phyloP scores from a whole-genome alignment of 1,140 invertebrate genomes.

The Penaeus japonicus region DNA sequence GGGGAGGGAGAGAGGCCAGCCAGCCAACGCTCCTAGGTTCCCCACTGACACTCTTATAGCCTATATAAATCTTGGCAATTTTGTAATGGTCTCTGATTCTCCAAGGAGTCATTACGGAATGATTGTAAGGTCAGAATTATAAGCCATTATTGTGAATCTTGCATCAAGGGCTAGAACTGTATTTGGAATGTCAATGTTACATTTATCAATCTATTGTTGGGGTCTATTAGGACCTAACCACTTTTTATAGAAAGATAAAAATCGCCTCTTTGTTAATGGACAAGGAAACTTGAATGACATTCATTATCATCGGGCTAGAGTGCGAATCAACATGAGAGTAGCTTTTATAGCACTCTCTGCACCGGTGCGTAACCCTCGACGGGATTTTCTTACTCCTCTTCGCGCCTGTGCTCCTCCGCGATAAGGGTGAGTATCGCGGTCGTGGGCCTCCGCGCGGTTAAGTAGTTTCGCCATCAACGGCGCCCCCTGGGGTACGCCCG shows the following conservation, averaged over 20 bases:
- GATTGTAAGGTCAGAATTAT: slow-evolving; percentile 30
- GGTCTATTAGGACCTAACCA: slow-evolving; percentile 54
- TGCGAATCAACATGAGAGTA: slow-evolving; percentile 53
- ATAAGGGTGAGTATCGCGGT: not conserved
- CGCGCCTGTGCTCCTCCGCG: not conserved
- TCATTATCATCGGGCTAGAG: slow-evolving; percentile 48
- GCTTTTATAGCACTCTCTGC: slow-evolving; percentile 33
- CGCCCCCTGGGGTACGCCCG: slow-evolving; percentile 34
- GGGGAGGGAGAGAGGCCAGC: not conserved
- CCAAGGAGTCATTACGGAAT: slow-evolving; percentile 32
- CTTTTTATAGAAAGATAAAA: slow-evolving; percentile 56
- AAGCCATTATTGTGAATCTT: slow-evolving; percentile 26
- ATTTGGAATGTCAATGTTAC: slow-evolving; percentile 42
- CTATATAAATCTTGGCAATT: slow-evolving; percentile 43
- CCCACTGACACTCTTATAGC: slow-evolving; percentile 39
- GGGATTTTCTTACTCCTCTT: not conserved
- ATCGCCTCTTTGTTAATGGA: slow-evolving; percentile 56
- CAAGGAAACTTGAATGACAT: slow-evolving; percentile 53
- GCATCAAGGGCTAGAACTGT: not conserved
- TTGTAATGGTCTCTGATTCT: slow-evolving; percentile 39
- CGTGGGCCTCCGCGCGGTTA: not conserved
- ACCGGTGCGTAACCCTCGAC: not conserved
- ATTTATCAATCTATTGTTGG: slow-evolving; percentile 57
- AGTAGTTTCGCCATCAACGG: not conserved
- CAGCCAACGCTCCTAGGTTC: not conserved